Evolutionary conservation across 2,113 vertebrate species (phyloP), one percentile per base, ranked within the genome.

Genomic region (Mesocricetus auratus): DNA sequence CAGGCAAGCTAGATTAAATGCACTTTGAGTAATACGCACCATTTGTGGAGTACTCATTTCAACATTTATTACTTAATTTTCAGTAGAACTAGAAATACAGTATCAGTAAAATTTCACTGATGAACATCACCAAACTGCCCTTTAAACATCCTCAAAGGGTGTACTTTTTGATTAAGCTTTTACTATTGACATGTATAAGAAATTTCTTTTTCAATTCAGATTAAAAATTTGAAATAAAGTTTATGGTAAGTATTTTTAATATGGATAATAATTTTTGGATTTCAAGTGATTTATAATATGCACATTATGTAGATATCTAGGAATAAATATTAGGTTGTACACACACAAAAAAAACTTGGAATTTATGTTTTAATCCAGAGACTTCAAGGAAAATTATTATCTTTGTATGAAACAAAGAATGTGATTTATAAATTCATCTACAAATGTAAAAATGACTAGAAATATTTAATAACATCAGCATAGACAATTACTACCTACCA

Each of bases 171-270:
- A 22, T 33, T 11, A 78, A 79, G 17, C 9, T 58, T 92, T 87
- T 94, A 78, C 10, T 73, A 87, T 69, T 15, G 6, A 90, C 10
- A 92, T 24, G 42, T 47, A 81, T 71, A 82, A 77, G 75, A 82
- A 81, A 58, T 24, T 3, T 45, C 91, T 62, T 66, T 73, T 92
- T 81, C 53, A 82, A 45, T 69, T 90, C 79, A 31, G 21, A 75
- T 5, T 36, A 68, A 93, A 93, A 87, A 90, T 71, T 31, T 83
- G 53, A 97, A 89, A 42, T 91, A 21, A 87, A 78, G 42, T 86
- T 77, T 91, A 82, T 71, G 68, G 12, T 93, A n/a, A 47, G 21
- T 81, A 47, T 16, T 83, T 81, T 81, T 92, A 86, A 90, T 86
- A 78, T 56, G 91, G 47, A 64, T 60, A 82, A 21, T 86, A 71